A percentile compares a stretch with the other conserved stretches of the same genome.
Conservation (phyloP, 2,888 invertebrate species). For the Pemphredon lugubris region DNA sequence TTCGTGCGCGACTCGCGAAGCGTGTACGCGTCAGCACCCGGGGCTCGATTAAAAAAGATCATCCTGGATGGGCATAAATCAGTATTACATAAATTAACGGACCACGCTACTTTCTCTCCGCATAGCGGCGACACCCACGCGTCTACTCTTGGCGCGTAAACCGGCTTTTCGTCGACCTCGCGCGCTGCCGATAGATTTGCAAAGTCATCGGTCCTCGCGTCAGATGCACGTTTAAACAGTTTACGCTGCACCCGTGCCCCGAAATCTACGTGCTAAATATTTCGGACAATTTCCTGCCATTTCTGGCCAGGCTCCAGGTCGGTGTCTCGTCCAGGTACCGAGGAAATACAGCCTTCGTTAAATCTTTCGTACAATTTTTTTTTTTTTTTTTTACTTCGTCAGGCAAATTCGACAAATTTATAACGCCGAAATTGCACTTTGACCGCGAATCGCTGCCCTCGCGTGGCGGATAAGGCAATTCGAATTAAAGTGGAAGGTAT, state of each 20-base stretch:
- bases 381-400: background rate
- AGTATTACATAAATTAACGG: conserved; percentile 74
- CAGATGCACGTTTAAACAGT: conserved; percentile 28
- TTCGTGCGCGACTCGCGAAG: conserved; percentile 50
- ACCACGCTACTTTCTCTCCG: conserved; percentile 70
- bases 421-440: no score
- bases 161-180: conserved; percentile 34
- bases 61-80: conserved; percentile 69
- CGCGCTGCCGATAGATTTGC: conserved; percentile 43
- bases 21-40: conserved; percentile 44
- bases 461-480: no score
- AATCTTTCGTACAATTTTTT: background rate
- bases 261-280: conserved; percentile 3
- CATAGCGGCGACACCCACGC: conserved; percentile 70
- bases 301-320: conserved; percentile 19
- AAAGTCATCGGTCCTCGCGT: conserved; percentile 43
- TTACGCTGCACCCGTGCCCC: background rate
- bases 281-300: conserved; percentile 1
- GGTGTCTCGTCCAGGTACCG: background rate
- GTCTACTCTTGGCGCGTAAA: conserved; percentile 29
- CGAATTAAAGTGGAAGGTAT: no score
- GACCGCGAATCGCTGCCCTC: no score
- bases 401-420: background rate
- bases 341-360: background rate
- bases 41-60: conserved; percentile 63